A percentile compares a stretch with the other conserved stretches of the same genome.
phyloP scores from a whole-genome alignment of 2,888 invertebrate genomes.

The Dicranocentrus wangi region DNA sequence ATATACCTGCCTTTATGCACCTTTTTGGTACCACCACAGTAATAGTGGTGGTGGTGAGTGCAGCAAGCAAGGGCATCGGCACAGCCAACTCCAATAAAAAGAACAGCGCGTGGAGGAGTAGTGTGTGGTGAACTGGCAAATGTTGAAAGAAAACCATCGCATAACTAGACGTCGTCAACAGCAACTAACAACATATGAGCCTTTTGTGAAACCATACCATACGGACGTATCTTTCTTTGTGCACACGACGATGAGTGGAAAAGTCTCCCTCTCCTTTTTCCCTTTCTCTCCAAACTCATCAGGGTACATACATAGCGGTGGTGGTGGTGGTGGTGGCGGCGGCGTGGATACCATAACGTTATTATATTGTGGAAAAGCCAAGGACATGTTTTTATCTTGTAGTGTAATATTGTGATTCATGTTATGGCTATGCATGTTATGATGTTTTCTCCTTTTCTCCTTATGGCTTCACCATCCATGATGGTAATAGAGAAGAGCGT shows the following conservation, averaged over 20 bases:
- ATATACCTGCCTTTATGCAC: too few relatives aligned
- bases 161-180: slow-evolving; percentile 30
- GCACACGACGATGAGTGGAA: slow-evolving; percentile 8
- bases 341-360: slow-evolving; percentile 2
- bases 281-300: too few relatives aligned
- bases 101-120: slow-evolving; percentile 36
- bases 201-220: slow-evolving; percentile 24
- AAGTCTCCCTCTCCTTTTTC: slow-evolving; percentile 9
- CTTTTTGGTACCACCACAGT: too few relatives aligned
- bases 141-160: slow-evolving; percentile 7
- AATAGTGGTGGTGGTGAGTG: too few relatives aligned
- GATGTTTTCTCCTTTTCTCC: slow-evolving; percentile 34
- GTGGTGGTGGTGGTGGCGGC: too few relatives aligned
- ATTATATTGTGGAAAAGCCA: slow-evolving; percentile 24
- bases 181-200: slow-evolving; percentile 31
- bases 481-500: not conserved
- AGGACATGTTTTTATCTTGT: slow-evolving; percentile 52
- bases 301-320: too few relatives aligned
- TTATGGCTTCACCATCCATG: not conserved
- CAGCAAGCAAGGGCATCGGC: slow-evolving; percentile 1
- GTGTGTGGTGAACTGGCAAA: not conserved
- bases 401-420: slow-evolving; percentile 49
- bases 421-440: slow-evolving; percentile 49
- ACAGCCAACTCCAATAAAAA: slow-evolving; percentile 19
- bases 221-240: too few relatives aligned